These are phyloP conservation scores for Neuroterus valhalla DNA, from an alignment of 1,140 invertebrate species.

Conservation along the genomic window DNA sequence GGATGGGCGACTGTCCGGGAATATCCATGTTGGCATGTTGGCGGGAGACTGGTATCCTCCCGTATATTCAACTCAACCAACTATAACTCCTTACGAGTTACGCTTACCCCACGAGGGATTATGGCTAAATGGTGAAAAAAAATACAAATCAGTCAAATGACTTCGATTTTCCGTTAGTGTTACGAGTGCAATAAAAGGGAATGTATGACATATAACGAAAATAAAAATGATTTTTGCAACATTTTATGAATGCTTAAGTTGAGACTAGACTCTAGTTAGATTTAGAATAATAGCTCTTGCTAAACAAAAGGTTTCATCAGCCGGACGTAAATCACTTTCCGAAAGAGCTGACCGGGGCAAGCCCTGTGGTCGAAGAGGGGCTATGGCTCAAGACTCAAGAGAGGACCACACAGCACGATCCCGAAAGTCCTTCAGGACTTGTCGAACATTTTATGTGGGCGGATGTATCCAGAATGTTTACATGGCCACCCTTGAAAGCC, in stretches of 20 bases:
- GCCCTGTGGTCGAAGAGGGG: slow-evolving; percentile 38
- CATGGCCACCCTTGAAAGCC: slow-evolving; percentile 53
- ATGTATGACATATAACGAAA: too few species aligned
- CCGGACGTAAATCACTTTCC: slow-evolving; percentile 63
- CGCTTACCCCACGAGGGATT: too few species aligned
- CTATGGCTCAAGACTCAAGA: slow-evolving; percentile 45
- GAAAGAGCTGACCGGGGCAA: slow-evolving; percentile 47
- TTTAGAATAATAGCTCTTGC: slow-evolving; percentile 40
- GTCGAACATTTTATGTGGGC: slow-evolving; percentile 44
- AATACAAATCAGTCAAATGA: too few species aligned
- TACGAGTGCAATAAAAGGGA: too few species aligned
- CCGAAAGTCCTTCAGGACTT: slow-evolving; percentile 38
- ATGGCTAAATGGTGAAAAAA: too few species aligned
- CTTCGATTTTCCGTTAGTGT: too few species aligned
- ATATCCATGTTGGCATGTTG: too few species aligned
- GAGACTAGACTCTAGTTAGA: too few species aligned
- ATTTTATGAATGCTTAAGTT: background rate
- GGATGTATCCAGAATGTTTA: slow-evolving; percentile 60
- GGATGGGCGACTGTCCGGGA: too few species aligned
- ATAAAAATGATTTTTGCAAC: background rate
- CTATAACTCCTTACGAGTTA: too few species aligned
- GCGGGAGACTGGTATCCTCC: too few species aligned
- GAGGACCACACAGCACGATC: slow-evolving; percentile 61
- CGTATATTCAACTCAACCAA: too few species aligned
- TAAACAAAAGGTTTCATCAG: slow-evolving; percentile 65